Evolutionary conservation across 2,888 invertebrate species (phyloP).

Genomic region (Cephus pulcher): DNA sequence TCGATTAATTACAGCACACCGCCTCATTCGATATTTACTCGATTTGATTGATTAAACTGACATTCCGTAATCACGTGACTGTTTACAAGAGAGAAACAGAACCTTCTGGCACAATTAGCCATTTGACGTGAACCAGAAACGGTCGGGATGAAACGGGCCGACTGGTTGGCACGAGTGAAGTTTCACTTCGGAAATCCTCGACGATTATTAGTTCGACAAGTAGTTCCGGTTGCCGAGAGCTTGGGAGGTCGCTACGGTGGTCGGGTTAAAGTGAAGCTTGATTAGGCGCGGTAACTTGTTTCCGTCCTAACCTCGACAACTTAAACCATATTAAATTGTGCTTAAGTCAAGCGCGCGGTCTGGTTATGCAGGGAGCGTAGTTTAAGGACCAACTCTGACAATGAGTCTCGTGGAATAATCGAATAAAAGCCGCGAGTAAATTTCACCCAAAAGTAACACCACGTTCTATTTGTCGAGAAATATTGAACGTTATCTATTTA

Average conservation of each 20-base stretch:
- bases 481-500: not conserved
- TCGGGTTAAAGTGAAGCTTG: slow-evolving; percentile 58
- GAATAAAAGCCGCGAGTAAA: not conserved
- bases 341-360: slow-evolving; percentile 55
- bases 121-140: not conserved
- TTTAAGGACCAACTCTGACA: not conserved
- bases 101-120: not conserved
- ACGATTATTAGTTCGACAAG: slow-evolving; percentile 63
- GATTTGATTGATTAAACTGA: not conserved
- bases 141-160: not conserved
- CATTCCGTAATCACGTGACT: not conserved
- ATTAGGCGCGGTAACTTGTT: slow-evolving; percentile 60
- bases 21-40: not conserved
- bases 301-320: slow-evolving; percentile 47
- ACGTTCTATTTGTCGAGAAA: not conserved
- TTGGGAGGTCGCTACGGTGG: slow-evolving; percentile 29
- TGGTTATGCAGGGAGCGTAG: slow-evolving; percentile 1
- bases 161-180: slow-evolving; percentile 26
- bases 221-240: slow-evolving; percentile 43
- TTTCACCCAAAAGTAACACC: not conserved
- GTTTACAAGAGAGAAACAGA: not conserved
- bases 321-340: slow-evolving; percentile 65
- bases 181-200: slow-evolving; percentile 54
- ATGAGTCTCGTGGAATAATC: not conserved
- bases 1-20: not conserved